phyloP scores from a whole-genome alignment of 2,113 vertebrate species.

The Myotis brandtii region DNA sequence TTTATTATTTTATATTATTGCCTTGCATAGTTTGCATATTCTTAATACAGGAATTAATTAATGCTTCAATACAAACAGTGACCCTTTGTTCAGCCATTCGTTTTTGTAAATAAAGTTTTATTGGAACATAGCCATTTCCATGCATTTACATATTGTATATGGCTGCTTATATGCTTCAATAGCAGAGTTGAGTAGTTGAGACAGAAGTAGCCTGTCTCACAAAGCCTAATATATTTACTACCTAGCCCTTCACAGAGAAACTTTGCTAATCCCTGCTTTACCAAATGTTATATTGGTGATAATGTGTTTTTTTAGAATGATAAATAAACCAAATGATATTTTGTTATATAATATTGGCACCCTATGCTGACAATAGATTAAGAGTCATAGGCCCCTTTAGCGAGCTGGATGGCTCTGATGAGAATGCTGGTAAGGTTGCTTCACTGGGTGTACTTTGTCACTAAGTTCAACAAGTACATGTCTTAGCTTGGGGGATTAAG shows the following conservation, averaged over 20 bases:
- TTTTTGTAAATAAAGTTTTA: neutral
- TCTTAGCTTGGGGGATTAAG: neutral
- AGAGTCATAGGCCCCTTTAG: neutral
- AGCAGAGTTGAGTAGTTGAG: neutral
- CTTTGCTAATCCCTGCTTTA: neutral
- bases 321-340: neutral
- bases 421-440: neutral
- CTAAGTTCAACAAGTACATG: neutral
- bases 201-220: neutral
- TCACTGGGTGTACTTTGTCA: neutral
- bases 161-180: neutral
- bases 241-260: neutral
- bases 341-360: neutral
- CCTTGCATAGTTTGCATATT: neutral
- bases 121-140: neutral
- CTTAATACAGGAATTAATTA: neutral
- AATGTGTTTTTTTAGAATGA: neutral
- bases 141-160: neutral
- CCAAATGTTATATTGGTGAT: neutral
- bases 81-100: neutral
- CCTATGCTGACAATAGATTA: neutral
- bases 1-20: neutral
- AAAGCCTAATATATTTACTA: neutral
- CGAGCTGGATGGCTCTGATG: too few species aligned
- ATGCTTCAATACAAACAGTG: neutral